Conservation (phyloP, 2,797 vertebrate species). For the Thamnophis elegans region DNA sequence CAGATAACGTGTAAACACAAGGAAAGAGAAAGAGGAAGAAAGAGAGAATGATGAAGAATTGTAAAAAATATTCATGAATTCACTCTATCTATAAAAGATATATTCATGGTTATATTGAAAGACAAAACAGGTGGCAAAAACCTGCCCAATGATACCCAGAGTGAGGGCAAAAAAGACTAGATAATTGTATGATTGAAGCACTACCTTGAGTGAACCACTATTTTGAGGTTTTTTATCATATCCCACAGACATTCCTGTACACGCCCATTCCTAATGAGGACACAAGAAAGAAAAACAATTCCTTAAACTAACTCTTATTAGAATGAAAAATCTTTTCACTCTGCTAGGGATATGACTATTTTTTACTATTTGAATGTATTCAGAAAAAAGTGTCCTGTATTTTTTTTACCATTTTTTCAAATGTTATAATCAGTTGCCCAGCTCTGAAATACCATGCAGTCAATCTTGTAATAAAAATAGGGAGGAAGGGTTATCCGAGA, state of each 20-base stretch:
- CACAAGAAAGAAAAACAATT: background rate
- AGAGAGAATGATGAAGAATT: background rate
- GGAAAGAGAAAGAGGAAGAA: background rate
- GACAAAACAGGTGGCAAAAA: background rate
- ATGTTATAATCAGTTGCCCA: background rate
- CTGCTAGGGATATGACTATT: conserved; percentile 14
- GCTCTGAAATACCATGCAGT: conserved; percentile 5
- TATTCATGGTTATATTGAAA: background rate
- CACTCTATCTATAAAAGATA: background rate
- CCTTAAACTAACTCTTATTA: background rate
- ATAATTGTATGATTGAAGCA: background rate
- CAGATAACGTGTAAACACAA: background rate
- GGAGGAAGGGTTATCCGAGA: background rate
- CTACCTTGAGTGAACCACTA: background rate
- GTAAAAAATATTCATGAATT: background rate
- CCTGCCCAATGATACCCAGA: background rate
- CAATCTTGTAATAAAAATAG: conserved; percentile 42
- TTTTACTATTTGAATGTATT: conserved; percentile 12
- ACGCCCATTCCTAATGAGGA: background rate
- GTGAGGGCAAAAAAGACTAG: background rate
- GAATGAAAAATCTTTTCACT: background rate
- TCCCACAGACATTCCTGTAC: background rate
- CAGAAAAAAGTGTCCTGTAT: background rate
- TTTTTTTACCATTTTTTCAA: background rate
- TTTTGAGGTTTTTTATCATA: background rate